Evolutionary conservation across 30 jellyfish, hydroid and myxozoan genomes (phyloP).

Genomic region (Hydractinia symbiolongicarpus): DNA sequence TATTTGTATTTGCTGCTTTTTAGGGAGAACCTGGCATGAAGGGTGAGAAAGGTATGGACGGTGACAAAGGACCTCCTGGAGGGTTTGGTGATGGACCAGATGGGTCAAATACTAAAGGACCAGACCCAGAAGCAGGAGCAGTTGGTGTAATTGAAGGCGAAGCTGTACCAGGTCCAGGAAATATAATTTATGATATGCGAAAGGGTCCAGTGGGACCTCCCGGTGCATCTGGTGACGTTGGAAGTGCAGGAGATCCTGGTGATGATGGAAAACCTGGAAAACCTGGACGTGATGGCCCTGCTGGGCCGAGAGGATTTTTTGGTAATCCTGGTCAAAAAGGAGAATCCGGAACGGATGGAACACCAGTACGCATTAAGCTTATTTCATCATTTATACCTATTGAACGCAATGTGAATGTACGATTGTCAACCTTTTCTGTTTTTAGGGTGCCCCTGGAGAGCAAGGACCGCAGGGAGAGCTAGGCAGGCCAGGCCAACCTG

Average conservation of each 20-base stretch:
- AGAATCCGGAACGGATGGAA: constrained; percentile 65
- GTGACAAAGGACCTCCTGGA: constrained; percentile 74
- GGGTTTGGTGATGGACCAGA: constrained; percentile 87
- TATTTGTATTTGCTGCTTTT: background rate
- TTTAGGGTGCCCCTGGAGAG: constrained; percentile 78
- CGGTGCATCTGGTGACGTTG: constrained; percentile 92
- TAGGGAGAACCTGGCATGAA: constrained; percentile 76
- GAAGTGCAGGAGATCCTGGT: constrained; percentile 87
- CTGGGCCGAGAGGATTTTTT: constrained; percentile 65
- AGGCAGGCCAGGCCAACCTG: constrained; percentile 78
- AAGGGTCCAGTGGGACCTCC: constrained; percentile 79
- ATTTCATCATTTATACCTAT: background rate
- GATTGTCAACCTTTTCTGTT: background rate
- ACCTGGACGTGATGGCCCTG: constrained; percentile 73
- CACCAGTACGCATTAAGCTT: constrained; percentile 41
- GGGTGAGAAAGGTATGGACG: constrained; percentile 66
- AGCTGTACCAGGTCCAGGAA: constrained; percentile 65
- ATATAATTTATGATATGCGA: constrained; percentile 14
- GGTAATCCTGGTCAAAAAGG: constrained; percentile 88
- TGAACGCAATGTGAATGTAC: too few relatives aligned
- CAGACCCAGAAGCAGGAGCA: constrained; percentile 83
- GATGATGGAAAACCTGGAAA: constrained; percentile 74
- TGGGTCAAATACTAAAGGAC: constrained; percentile 72
- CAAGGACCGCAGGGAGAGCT: constrained; percentile 59
- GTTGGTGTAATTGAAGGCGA: constrained; percentile 81